Conservation (phyloP, 2,888 invertebrate genomes). For the Allolobophora icterica region DNA sequence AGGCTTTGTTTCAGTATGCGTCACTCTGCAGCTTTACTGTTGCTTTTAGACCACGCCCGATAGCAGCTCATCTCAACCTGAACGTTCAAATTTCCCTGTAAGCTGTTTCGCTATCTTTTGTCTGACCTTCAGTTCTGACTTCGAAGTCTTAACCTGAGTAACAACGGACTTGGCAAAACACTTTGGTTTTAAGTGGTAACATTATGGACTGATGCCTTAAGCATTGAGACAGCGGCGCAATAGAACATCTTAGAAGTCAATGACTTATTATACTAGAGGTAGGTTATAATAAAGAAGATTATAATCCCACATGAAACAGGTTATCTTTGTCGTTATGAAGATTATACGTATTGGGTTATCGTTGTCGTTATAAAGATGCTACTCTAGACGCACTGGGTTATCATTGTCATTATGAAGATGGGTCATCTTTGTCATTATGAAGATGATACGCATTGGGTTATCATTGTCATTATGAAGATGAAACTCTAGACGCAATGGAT, state of each 20-base stretch:
- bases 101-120: background rate
- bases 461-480: too few relatives aligned
- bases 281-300: background rate
- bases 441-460: too few relatives aligned
- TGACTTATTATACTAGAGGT: background rate
- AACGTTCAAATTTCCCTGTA: background rate
- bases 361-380: too few relatives aligned
- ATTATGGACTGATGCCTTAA: background rate
- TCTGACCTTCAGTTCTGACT: background rate
- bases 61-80: background rate
- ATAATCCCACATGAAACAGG: background rate
- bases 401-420: too few relatives aligned
- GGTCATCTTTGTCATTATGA: too few relatives aligned
- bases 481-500: too few relatives aligned
- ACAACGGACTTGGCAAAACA: background rate
- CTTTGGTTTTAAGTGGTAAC: background rate
- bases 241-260: background rate
- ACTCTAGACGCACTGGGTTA: too few relatives aligned
- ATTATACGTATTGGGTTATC: too few relatives aligned
- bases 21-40: background rate
- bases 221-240: background rate
- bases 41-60: background rate
- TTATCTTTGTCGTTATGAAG: background rate
- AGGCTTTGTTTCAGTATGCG: background rate
- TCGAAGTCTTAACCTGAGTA: background rate